Percentiles rank a stretch among this genome's conserved stretches.
phyloP scores from a whole-genome alignment of 2,113 vertebrate species.

The Xiphophorus couchianus region DNA sequence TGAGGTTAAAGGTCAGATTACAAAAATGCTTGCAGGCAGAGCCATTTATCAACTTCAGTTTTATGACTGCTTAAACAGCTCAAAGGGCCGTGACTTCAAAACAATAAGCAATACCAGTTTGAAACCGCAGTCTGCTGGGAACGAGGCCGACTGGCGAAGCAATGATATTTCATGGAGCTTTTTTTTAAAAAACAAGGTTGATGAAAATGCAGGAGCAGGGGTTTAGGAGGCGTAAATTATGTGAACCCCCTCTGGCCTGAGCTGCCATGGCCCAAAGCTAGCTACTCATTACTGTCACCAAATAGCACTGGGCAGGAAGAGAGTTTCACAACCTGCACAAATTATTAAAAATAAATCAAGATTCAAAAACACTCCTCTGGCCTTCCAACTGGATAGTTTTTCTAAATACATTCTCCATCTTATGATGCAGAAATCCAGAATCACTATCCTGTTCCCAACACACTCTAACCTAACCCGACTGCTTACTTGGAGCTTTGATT shows the following conservation, averaged over 20 bases:
- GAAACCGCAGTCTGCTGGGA: slow-evolving; percentile 15
- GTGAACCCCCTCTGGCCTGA: slow-evolving; percentile 47
- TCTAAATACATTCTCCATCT: background rate
- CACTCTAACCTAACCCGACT: slow-evolving; percentile 25
- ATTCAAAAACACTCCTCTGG: slow-evolving; percentile 14
- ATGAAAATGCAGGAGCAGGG: slow-evolving; percentile 25
- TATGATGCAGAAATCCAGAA: slow-evolving; percentile 3
- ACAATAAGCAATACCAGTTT: slow-evolving; percentile 60
- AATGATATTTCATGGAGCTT: slow-evolving; percentile 13
- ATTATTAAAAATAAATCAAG: slow-evolving; percentile 54
- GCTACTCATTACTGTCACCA: slow-evolving; percentile 31
- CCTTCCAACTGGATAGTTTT: slow-evolving; percentile 20
- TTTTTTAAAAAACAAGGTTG: slow-evolving; percentile 34
- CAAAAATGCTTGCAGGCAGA: slow-evolving; percentile 39
- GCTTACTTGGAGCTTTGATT: slow-evolving; percentile 31
- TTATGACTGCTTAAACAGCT: slow-evolving; percentile 20
- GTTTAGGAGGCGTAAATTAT: slow-evolving; percentile 40
- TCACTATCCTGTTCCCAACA: background rate
- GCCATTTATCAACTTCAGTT: slow-evolving; percentile 52
- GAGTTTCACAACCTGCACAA: slow-evolving; percentile 29
- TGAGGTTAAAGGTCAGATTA: slow-evolving; percentile 40
- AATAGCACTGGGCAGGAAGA: slow-evolving; percentile 20
- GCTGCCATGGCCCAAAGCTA: slow-evolving; percentile 41
- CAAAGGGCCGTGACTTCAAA: slow-evolving; percentile 49
- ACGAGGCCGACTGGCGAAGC: slow-evolving; percentile 41